These are phyloP conservation scores for Gallinago paraguaiae DNA, from an alignment of 2,113 vertebrate genomes.

Conservation along the genomic window DNA sequence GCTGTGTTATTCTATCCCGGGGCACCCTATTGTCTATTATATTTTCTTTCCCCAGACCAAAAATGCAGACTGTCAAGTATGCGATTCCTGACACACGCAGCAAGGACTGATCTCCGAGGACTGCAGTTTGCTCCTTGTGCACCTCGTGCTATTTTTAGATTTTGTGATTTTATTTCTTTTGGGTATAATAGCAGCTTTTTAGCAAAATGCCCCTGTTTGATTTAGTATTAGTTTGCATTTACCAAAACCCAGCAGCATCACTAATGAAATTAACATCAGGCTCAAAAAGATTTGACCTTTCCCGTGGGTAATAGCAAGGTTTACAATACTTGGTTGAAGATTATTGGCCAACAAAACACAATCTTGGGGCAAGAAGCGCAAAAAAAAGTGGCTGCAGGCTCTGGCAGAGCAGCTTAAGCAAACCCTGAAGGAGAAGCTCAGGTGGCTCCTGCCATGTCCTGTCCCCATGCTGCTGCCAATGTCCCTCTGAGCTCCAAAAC, in stretches of 20 bases:
- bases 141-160: background rate
- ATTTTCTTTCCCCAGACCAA: conserved; percentile 15
- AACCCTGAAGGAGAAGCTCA: background rate
- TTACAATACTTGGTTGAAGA: background rate
- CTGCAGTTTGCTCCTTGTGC: background rate
- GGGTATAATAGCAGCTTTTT: background rate
- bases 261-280: background rate
- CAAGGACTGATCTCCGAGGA: background rate
- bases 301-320: accelerated
- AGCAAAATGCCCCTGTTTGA: background rate
- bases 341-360: background rate
- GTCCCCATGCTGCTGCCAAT: background rate
- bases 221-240: background rate
- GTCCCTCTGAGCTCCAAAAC: background rate
- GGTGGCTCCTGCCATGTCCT: background rate
- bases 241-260: background rate
- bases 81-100: background rate
- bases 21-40: conserved; percentile 61
- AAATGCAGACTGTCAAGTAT: background rate
- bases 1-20: conserved; percentile 50
- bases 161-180: background rate
- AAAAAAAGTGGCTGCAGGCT: background rate
- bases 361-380: background rate
- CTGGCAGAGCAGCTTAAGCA: background rate
- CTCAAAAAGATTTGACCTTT: background rate